Percentiles rank a stretch among this genome's conserved stretches.
Evolutionary conservation across 37 sponge, comb jelly and placozoan species (phyloP).

Genomic region (Dysidea cf. avara): DNA sequence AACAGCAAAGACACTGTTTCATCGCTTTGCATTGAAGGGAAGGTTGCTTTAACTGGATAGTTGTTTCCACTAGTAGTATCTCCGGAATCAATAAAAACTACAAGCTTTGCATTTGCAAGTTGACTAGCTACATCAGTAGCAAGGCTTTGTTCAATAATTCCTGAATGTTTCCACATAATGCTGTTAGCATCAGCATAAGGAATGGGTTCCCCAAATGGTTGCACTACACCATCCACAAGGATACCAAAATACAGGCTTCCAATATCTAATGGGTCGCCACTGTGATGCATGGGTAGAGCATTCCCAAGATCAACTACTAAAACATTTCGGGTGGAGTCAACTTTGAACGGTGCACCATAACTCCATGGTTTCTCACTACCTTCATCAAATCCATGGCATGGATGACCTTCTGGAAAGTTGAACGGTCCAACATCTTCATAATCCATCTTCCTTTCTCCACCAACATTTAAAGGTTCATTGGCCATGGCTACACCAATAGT

Average conservation of each 20-base stretch:
- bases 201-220: too few species aligned
- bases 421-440: not conserved
- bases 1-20: not conserved
- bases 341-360: slow-evolving; percentile 9
- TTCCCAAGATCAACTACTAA: slow-evolving; percentile 32
- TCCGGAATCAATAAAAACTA: too few species aligned
- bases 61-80: too few species aligned
- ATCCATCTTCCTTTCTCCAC: slow-evolving; percentile 9
- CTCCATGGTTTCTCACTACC: not conserved
- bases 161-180: too few species aligned
- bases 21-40: too few species aligned
- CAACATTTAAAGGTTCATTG: slow-evolving; percentile 29
- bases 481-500: slow-evolving; percentile 25
- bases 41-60: too few species aligned
- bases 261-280: not conserved
- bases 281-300: slow-evolving; percentile 1
- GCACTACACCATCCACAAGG: too few species aligned
- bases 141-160: too few species aligned
- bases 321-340: not conserved
- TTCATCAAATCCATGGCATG: not conserved
- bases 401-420: not conserved
- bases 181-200: too few species aligned
- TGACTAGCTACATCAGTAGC: too few species aligned
- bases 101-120: too few species aligned
- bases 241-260: slow-evolving; percentile 4